Evolutionary conservation across 2,797 vertebrate genomes (phyloP).

Genomic region (Huso huso): DNA sequence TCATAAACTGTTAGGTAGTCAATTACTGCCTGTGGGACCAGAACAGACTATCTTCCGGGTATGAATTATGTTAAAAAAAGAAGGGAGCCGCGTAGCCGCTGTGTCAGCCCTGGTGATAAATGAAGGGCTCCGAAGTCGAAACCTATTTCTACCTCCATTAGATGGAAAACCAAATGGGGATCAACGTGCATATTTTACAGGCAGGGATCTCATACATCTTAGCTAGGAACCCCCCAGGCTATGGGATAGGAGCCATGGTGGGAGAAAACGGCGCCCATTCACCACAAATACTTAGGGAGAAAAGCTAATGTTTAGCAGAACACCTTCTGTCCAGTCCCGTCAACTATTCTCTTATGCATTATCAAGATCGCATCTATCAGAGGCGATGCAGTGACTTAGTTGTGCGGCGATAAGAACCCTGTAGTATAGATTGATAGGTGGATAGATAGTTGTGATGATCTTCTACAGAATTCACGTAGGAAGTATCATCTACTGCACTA

Average conservation of each 20-base stretch:
- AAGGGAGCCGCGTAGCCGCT: constrained; percentile 18
- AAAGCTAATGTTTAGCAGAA: constrained; percentile 57
- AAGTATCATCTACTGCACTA: too few species aligned
- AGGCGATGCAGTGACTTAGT: neutral
- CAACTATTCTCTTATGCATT: constrained; percentile 56
- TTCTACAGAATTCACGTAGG: too few species aligned
- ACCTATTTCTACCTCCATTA: constrained; percentile 74
- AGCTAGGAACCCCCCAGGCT: constrained; percentile 64
- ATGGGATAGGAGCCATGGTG: constrained; percentile 43
- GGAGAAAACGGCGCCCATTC: constrained; percentile 47
- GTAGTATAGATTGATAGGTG: too few species aligned
- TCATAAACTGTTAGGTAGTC: too few species aligned
- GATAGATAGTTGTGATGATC: too few species aligned
- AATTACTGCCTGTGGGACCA: neutral
- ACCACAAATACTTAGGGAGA: constrained; percentile 53
- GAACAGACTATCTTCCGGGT: constrained; percentile 16
- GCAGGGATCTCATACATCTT: constrained; percentile 63
- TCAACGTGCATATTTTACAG: constrained; percentile 72
- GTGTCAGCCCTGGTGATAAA: constrained; percentile 65
- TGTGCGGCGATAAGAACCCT: neutral
- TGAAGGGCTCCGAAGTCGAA: constrained; percentile 60
- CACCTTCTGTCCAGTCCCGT: constrained; percentile 62
- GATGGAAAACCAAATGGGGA: constrained; percentile 61
- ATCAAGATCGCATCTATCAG: constrained; percentile 10
- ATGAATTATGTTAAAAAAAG: neutral